Conservation (phyloP, 2,888 invertebrate species). For the Boloria selene region DNA sequence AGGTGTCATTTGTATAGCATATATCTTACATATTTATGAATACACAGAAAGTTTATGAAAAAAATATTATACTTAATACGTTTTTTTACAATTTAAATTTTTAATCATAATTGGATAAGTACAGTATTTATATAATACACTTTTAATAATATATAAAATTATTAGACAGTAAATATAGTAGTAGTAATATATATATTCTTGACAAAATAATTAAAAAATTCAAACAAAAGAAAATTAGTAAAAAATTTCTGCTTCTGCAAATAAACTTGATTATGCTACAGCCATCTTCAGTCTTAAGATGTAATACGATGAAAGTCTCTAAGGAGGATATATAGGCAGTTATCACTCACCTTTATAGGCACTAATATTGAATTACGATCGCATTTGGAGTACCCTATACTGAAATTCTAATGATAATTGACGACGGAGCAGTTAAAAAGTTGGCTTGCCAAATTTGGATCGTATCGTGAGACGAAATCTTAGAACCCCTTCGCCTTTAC, state of each 20-base stretch:
- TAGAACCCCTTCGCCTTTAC: slow-evolving; percentile 40
- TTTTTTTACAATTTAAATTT: not conserved
- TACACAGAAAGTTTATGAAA: not conserved
- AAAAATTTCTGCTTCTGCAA: slow-evolving; percentile 1
- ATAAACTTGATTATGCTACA: slow-evolving; percentile 4
- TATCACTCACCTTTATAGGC: slow-evolving; percentile 78
- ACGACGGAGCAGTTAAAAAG: slow-evolving; percentile 68
- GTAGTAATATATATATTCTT: too few relatives aligned
- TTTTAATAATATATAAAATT: too few relatives aligned
- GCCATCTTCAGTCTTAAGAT: slow-evolving; percentile 20
- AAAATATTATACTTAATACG: not conserved
- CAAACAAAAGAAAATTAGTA: not conserved
- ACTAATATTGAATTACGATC: slow-evolving; percentile 75
- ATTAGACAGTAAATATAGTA: too few relatives aligned
- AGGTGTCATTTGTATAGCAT: slow-evolving; percentile 3
- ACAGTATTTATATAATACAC: too few relatives aligned
- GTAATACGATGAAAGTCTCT: slow-evolving; percentile 44
- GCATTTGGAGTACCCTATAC: slow-evolving; percentile 53
- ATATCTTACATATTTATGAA: slow-evolving; percentile 9
- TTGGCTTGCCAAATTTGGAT: slow-evolving; percentile 70
- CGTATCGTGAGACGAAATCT: slow-evolving; percentile 53
- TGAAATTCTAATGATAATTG: slow-evolving; percentile 76
- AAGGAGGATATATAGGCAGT: slow-evolving; percentile 54
- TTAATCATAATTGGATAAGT: not conserved
- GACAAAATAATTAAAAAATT: not conserved